Base-by-base conservation (phyloP, 2,888 invertebrate species). In the Amitus sp. region DNA sequence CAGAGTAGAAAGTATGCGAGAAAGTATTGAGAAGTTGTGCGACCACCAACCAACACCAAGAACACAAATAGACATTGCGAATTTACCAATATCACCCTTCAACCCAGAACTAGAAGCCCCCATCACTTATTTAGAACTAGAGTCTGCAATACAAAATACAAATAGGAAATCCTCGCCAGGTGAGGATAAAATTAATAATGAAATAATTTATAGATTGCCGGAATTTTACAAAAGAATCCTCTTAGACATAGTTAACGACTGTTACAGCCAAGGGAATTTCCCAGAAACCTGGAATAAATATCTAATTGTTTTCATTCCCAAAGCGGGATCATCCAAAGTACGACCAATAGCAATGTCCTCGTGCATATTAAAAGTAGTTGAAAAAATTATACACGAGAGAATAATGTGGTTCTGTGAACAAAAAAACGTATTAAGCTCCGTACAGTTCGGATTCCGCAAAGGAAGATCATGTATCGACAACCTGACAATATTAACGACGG, bases 321-420 rank as follows among this genome's bases (percentile, higher is more conserved):
- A 69, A 45, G 27, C 23, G 0, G 50, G 59, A 10, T 10, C 33
- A 0, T 27, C 39, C 34, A 65, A 67, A 48, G 43, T 62, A 0
- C 23, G 64, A 10, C 68, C 68, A 1, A 63, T 68, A 2, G 45
- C 66, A 1, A 18, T 68, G 7, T 58, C 63, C 0, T 65, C 63
- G 0, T 66, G 66, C 7, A 1, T 63, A 0, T 34, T 63, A 1
- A 66, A 68, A 47, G 1, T 61, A 2, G 15, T 64, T 6, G 60
- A 66, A 49, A 60, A 23, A 48, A 51, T 65, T 19, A 19, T 62
- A 0, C 54, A 62, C 12, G 47, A 48, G 1, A n/a, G 58, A 7
- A 4, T 61, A 6, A 15, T 10, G 1, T 65, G 58, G 48, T 61
- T 23, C 27, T 1, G 64, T 1, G 64, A 68, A 51, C 33, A 19